Conservation (phyloP, 1,140 invertebrate genomes). For the Drosophila nebulosa region DNA sequence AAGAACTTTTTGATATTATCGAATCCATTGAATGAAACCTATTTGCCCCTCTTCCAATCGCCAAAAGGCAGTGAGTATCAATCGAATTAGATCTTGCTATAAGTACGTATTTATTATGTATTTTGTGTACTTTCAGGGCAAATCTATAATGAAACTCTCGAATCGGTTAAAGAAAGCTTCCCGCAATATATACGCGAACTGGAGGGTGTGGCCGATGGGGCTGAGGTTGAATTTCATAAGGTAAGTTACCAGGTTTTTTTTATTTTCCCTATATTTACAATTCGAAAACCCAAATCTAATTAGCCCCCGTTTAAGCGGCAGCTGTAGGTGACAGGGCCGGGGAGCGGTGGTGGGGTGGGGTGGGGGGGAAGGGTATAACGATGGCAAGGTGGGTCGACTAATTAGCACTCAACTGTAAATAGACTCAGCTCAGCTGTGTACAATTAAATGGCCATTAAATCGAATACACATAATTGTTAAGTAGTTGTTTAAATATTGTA, state of each 20-base stretch:
- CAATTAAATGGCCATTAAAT: conserved; percentile 60
- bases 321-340: background rate
- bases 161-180: conserved; percentile 85
- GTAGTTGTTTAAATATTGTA: conserved; percentile 31
- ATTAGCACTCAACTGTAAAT: conserved; percentile 13
- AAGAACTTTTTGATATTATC: conserved; percentile 86
- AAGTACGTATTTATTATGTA: background rate
- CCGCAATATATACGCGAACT: conserved; percentile 92
- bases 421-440: conserved; percentile 18
- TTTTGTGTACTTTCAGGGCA: conserved; percentile 44
- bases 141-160: conserved; percentile 89
- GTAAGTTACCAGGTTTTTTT: conserved; percentile 78
- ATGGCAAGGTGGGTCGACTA: background rate
- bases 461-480: conserved; percentile 41
- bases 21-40: conserved; percentile 85
- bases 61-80: conserved; percentile 83
- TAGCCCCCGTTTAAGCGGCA: background rate
- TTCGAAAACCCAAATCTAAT: background rate
- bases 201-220: conserved; percentile 91
- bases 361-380: background rate
- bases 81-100: background rate
- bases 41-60: conserved; percentile 87
- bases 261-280: background rate
- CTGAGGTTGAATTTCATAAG: conserved; percentile 90
- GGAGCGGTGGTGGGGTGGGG: background rate